Evolutionary conservation across 1,140 invertebrate genomes (phyloP).

Genomic region (Aradophagus sp.): DNA sequence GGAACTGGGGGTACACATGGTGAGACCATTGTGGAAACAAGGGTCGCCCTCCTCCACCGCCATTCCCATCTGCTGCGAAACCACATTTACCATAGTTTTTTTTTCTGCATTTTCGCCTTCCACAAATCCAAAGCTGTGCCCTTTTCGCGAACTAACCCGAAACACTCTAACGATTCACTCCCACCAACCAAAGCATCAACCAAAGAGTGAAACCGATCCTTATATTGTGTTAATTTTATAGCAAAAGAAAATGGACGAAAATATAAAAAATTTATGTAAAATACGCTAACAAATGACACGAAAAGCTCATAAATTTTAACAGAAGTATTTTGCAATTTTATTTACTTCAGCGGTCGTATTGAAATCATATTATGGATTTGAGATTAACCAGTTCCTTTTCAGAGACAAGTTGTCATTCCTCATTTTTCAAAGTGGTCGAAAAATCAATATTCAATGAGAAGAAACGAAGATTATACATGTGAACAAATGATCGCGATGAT

Average conservation of each 20-base stretch:
- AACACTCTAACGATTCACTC: too few relatives aligned
- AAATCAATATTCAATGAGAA: slow-evolving; percentile 11
- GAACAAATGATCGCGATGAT: slow-evolving; percentile 20
- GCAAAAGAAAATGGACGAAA: too few relatives aligned
- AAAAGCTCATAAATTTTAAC: too few relatives aligned
- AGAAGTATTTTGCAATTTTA: too few relatives aligned
- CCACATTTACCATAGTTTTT: slow-evolving; percentile 66
- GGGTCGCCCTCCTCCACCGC: slow-evolving; percentile 79
- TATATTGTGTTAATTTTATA: too few relatives aligned
- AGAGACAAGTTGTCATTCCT: too few relatives aligned
- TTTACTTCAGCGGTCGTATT: too few relatives aligned
- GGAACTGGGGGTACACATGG: slow-evolving; percentile 93
- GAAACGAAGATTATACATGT: slow-evolving; percentile 11
- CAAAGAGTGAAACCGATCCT: background rate
- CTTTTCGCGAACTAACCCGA: slow-evolving; percentile 20
- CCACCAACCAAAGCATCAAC: slow-evolving; percentile 20
- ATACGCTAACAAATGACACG: too few relatives aligned
- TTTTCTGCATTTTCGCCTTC: slow-evolving; percentile 37
- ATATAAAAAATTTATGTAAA: too few relatives aligned
- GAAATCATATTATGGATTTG: too few relatives aligned
- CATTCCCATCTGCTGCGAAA: slow-evolving; percentile 74
- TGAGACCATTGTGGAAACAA: slow-evolving; percentile 94
- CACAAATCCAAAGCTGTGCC: slow-evolving; percentile 22
- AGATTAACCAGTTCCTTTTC: too few relatives aligned
- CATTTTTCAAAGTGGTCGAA: too few relatives aligned